Evolutionary conservation across 1,140 invertebrate species (phyloP).

Genomic region (Tetraneura akinire): DNA sequence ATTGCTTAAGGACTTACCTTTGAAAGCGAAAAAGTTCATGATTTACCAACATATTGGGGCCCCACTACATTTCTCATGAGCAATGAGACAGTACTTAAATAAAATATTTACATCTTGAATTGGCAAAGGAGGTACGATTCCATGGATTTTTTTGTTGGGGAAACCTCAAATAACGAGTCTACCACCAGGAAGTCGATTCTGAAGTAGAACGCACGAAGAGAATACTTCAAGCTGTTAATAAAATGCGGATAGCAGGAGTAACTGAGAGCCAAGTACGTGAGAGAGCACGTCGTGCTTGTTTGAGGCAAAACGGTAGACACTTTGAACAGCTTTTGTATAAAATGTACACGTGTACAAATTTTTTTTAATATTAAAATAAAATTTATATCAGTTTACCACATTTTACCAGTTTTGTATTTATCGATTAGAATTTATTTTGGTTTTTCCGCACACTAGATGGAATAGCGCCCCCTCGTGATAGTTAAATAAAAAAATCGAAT

Average conservation of each 20-base stretch:
- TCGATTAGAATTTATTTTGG: too few species aligned
- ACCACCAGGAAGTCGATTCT: not conserved
- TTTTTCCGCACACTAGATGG: too few species aligned
- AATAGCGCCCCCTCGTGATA: too few species aligned
- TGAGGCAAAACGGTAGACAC: not conserved
- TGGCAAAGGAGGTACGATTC: constrained; percentile 55
- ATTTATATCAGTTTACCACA: too few species aligned
- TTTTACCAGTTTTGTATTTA: too few species aligned
- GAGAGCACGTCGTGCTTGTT: not conserved
- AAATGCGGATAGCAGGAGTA: not conserved
- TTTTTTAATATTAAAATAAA: too few species aligned
- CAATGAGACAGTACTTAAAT: constrained; percentile 51
- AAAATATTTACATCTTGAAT: constrained; percentile 54
- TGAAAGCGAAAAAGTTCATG: not conserved
- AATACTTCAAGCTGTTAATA: not conserved
- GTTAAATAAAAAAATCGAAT: too few species aligned
- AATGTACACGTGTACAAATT: not conserved
- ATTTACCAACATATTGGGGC: constrained; percentile 55
- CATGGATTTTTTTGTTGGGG: constrained; percentile 56
- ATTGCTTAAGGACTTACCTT: too few species aligned
- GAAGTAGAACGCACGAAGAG: not conserved
- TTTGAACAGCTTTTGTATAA: not conserved
- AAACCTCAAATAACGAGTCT: not conserved
- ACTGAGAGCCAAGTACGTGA: not conserved
- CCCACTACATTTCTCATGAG: constrained; percentile 55